Percentiles rank a stretch among this genome's conserved stretches.
These are phyloP conservation scores for Oncorhynchus keta DNA, from an alignment of 2,113 vertebrate species.

Conservation along the genomic window DNA sequence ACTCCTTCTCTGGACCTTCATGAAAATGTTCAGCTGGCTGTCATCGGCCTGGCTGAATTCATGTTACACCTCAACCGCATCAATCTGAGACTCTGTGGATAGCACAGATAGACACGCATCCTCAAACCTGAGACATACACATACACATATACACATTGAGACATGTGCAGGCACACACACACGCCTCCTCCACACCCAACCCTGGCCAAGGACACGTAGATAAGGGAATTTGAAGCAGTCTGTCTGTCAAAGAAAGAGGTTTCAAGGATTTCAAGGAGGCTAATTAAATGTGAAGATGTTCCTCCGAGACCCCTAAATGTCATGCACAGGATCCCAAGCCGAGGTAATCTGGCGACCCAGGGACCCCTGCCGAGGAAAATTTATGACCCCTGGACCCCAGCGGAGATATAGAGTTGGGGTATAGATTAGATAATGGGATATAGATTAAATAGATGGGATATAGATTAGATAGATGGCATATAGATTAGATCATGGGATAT, in stretches of 20 bases:
- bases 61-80: slow-evolving; percentile 96
- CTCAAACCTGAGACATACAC: not conserved
- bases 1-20: slow-evolving; percentile 79
- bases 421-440: too few relatives aligned
- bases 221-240: not conserved
- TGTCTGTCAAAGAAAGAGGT: slow-evolving; percentile 40
- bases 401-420: too few relatives aligned
- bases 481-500: too few relatives aligned
- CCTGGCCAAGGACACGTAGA: not conserved
- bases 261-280: slow-evolving; percentile 26
- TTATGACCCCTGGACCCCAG: too few relatives aligned
- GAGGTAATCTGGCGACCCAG: too few relatives aligned
- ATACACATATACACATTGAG: not conserved
- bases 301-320: slow-evolving; percentile 41
- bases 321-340: too few relatives aligned
- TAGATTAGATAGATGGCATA: too few relatives aligned
- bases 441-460: too few relatives aligned
- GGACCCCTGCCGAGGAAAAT: too few relatives aligned
- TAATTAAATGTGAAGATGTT: slow-evolving; percentile 48
- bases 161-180: not conserved
- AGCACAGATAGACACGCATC: slow-evolving; percentile 61
- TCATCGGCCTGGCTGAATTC: slow-evolving; percentile 95
- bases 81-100: slow-evolving; percentile 66
- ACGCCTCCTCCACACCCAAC: not conserved
- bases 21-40: slow-evolving; percentile 97